Evolutionary conservation across 2,888 invertebrate species (phyloP), one percentile per base, ranked within the genome.

Genomic region (Limnephilus lunatus): DNA sequence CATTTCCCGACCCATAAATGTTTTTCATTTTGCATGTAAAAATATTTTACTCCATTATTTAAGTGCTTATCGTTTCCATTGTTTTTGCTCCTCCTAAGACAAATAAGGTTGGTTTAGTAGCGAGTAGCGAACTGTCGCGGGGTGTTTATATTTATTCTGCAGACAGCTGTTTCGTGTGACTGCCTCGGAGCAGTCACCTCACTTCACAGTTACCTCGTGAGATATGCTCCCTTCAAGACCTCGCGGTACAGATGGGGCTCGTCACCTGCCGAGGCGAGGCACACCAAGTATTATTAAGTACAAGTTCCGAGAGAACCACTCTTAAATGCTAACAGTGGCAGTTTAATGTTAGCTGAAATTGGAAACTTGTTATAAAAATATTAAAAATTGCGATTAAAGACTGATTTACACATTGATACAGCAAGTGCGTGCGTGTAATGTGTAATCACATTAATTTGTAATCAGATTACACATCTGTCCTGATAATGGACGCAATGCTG

Each of bases 111-210:
- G 25, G 68, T 68, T 68, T n/a, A 68, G 68, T 68, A n/a, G 68
- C 68, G 25, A 68, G 68, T 68, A 68, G 68, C n/a, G 25, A 68
- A 68, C 68, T 68, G 68, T 68, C 68, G n/a, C 25, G 9, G 25
- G 68, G 25, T 68, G 68, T 68, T 68, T 25, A 25, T 87, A 87
- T 53, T n/a, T 86, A 48, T 87, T 87, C 48, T 30, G 48, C 87
- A 3, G 68, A 53, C 68, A 87, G 87, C 30, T 87, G 87, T 31
- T 68, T 86, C 25, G 44, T n/a, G 3, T 44, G 12, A 68, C 48
- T 31, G 48, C 19, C 31, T 87, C 87, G 19, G 53, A 31, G 87
- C 48, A 68, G n/a, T 68, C 68, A 68, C 68, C 68, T 68, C 68
- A 7, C 68, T 25, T 68, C n/a, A n/a, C n/a, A n/a, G n/a, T n/a